Evolutionary conservation across 2,888 invertebrate genomes (phyloP).

Genomic region (Pilophorus perplexus): DNA sequence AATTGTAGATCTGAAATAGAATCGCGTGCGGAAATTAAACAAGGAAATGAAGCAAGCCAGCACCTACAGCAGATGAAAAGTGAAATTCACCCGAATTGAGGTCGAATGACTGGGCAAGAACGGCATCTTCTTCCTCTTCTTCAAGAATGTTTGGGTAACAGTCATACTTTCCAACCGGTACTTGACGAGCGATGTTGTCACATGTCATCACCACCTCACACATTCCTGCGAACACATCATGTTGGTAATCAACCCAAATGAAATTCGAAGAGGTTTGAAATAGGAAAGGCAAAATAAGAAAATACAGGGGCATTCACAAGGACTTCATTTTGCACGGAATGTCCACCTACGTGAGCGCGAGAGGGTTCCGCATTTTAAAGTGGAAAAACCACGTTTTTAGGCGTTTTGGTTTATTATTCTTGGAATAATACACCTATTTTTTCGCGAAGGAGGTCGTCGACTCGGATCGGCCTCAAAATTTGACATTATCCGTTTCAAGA

Average conservation of each 20-base stretch:
- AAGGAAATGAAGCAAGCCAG: background rate
- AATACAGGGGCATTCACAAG: too few species aligned
- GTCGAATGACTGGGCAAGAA: constrained; percentile 71
- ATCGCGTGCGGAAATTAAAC: background rate
- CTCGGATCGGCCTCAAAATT: too few species aligned
- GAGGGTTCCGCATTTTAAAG: too few species aligned
- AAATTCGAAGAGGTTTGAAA: background rate
- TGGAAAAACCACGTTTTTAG: too few species aligned
- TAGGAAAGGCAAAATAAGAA: too few species aligned
- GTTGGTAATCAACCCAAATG: background rate
- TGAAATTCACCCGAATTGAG: constrained; percentile 63
- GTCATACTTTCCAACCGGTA: constrained; percentile 60
- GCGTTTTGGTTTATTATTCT: too few species aligned
- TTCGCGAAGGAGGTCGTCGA: too few species aligned
- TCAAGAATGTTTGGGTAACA: constrained; percentile 76
- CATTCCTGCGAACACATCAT: constrained; percentile 66
- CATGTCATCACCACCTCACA: constrained; percentile 89
- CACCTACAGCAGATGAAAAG: background rate
- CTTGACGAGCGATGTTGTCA: constrained; percentile 70
- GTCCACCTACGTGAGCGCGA: too few species aligned
- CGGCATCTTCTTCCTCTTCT: constrained; percentile 74
- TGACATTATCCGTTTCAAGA: too few species aligned
- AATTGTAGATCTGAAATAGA: constrained; percentile 31
- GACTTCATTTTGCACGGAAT: too few species aligned
- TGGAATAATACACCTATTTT: too few species aligned